A percentile compares a stretch with the other conserved stretches of the same genome.
These are phyloP conservation scores for Dendronephthya gigantea DNA, from an alignment of 64 coral and sea anemone species.

Conservation along the genomic window DNA sequence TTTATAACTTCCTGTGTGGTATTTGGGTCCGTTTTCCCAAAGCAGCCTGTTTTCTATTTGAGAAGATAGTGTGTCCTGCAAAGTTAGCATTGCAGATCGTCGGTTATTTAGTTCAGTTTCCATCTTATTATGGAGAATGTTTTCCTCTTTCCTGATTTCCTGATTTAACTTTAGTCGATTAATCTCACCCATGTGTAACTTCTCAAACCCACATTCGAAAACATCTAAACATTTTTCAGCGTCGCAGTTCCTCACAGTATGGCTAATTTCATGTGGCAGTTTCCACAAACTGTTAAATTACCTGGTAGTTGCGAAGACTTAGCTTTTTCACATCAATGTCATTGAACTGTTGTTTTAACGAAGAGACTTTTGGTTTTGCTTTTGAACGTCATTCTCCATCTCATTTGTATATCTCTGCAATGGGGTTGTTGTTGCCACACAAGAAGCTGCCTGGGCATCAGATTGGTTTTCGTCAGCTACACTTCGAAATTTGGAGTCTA, in stretches of 20 bases:
- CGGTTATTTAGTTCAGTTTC: not conserved
- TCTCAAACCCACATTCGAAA: constrained; percentile 13
- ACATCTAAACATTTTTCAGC: constrained; percentile 29
- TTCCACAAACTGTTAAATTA: constrained; percentile 13
- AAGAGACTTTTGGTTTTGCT: constrained; percentile 14
- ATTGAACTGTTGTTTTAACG: not conserved
- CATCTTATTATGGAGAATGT: constrained; percentile 11
- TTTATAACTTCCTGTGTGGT: not conserved
- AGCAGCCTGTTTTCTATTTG: too few relatives aligned
- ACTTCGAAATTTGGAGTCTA: not conserved
- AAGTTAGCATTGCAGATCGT: too few relatives aligned
- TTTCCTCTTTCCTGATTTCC: constrained; percentile 18
- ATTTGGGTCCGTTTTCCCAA: too few relatives aligned
- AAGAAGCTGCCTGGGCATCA: not conserved
- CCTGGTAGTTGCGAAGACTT: not conserved
- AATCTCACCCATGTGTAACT: not conserved
- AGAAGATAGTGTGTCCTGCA: too few relatives aligned
- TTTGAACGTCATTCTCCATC: constrained; percentile 17
- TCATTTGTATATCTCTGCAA: not conserved
- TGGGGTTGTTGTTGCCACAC: not conserved
- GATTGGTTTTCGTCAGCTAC: not conserved
- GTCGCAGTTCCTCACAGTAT: constrained; percentile 11
- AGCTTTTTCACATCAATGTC: constrained; percentile 12
- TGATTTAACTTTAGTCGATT: constrained; percentile 9
- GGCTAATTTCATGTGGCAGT: constrained; percentile 12